Evolutionary conservation across 2,888 invertebrate species (phyloP), one percentile per base, ranked within the genome.

Genomic region (Andrena dorsata): DNA sequence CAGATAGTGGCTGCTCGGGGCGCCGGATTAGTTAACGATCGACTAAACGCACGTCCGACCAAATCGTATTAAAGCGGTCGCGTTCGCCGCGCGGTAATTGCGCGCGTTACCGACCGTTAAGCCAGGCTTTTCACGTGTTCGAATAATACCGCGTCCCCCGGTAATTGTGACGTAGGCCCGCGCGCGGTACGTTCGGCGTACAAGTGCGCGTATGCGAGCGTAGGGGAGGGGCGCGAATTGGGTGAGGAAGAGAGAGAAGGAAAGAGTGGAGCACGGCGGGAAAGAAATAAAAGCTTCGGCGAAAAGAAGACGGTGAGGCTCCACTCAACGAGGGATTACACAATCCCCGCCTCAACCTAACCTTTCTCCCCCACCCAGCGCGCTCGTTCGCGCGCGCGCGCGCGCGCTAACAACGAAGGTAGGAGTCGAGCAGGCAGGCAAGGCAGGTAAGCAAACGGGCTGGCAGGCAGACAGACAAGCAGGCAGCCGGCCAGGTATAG

Each of bases 341-440:
- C 93, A 93, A 93, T 92, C 88, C 89, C 91, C 90, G 91, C 90
- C 91, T 90, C 90, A 88, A 90, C 89, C 91, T 92, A 92, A 93
- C 93, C 93, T 92, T 92, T 93, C 91, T 91, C 91, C 90, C 89
- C 89, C 86, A 86, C 87, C 86, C 83, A 8, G 26, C 71, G 64
- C n/a, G 66, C 77, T 13, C 32, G 6, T 28, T 53, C 75, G 79
- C 20, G 71, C 77, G 78, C 49, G 13, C 56, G 66, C 71, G 71
- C 65, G 69, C 68, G 70, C 73, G 60, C 61, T 71, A 79, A 80
- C 73, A 64, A 80, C 82, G 82, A 80, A 86, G 86, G 90, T 85
- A 89, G 87, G 90, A 89, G 90, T 87, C 87, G 82, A 84, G 75
- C 70, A 72, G 69, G 81, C 82, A 70, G 76, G 71, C 77, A 76